Evolutionary conservation across 2,113 vertebrate species (phyloP).

Genomic region (Origma solitaria): DNA sequence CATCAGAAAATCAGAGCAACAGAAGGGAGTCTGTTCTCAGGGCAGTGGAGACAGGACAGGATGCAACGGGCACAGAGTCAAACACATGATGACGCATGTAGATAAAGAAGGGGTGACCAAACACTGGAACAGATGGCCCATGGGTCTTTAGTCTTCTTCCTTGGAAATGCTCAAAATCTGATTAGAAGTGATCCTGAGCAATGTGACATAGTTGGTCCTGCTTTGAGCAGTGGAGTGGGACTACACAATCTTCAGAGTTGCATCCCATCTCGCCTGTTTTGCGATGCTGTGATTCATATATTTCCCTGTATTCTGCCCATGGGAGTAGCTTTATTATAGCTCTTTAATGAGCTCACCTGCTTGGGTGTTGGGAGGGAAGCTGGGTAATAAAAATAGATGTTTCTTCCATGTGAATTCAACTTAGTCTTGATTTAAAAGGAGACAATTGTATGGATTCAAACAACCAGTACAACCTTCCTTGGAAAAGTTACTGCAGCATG

Average conservation of each 20-base stretch:
- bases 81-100: not conserved
- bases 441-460: not conserved
- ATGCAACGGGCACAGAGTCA: not conserved
- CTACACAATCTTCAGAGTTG: not conserved
- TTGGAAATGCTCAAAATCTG: not conserved
- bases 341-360: not conserved
- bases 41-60: not conserved
- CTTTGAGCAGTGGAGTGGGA: not conserved
- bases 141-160: not conserved
- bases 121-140: not conserved
- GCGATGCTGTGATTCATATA: not conserved
- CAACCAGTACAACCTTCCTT: not conserved
- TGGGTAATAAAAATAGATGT: not conserved
- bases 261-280: not conserved
- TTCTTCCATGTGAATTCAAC: not conserved
- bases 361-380: not conserved
- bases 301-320: not conserved
- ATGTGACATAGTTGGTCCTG: not conserved
- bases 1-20: no score
- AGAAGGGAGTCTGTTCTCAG: not conserved
- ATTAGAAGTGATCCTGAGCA: fast-evolving
- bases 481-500: not conserved
- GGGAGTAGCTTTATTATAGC: no score
- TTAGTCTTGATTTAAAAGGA: not conserved
- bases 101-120: not conserved